phyloP scores from a whole-genome alignment of 2,888 invertebrate species.

The Synanthedon myopaeformis region DNA sequence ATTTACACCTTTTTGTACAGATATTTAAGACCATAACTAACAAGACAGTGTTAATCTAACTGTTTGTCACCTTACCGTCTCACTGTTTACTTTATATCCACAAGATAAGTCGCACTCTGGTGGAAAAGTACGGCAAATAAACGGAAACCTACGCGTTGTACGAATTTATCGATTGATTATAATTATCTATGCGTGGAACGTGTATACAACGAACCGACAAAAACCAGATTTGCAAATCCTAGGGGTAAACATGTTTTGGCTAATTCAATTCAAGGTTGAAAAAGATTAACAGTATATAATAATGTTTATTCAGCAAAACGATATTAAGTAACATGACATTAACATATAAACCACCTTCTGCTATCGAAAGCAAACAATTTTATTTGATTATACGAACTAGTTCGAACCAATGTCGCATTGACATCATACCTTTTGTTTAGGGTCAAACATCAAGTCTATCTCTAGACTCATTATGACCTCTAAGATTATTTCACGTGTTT shows the following conservation, averaged over 20 bases:
- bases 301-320: too few relatives aligned
- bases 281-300: too few relatives aligned
- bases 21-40: neutral
- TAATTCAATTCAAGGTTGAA: neutral
- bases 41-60: neutral
- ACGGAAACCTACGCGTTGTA: slow-evolving; percentile 7
- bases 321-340: too few relatives aligned
- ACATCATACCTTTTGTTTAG: neutral
- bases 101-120: neutral
- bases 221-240: slow-evolving; percentile 15
- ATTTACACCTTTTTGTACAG: neutral
- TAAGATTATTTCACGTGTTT: slow-evolving; percentile 20
- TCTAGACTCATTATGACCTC: slow-evolving; percentile 21
- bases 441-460: slow-evolving; percentile 16
- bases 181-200: slow-evolving; percentile 8
- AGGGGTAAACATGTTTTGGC: slow-evolving; percentile 19
- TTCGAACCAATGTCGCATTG: neutral
- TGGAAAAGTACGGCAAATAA: slow-evolving; percentile 7
- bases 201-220: slow-evolving; percentile 13
- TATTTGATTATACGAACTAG: too few relatives aligned
- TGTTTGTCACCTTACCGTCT: neutral
- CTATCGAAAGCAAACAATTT: too few relatives aligned
- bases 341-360: too few relatives aligned
- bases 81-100: neutral
- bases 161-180: slow-evolving; percentile 15